Conservation (phyloP, 2,113 vertebrate genomes). For the Blennius ocellaris region DNA sequence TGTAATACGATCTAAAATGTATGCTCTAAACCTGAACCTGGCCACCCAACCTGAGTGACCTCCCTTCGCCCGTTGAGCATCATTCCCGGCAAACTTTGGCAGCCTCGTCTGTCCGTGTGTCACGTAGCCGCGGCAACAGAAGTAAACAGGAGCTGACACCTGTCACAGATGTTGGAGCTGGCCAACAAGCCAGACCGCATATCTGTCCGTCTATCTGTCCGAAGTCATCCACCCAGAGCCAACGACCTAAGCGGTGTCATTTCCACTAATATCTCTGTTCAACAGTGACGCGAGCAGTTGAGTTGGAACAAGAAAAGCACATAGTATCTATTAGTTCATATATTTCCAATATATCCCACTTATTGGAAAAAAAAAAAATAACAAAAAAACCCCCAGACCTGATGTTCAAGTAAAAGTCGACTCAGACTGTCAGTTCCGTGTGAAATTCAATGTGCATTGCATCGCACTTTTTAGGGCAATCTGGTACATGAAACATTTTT, state of each 20-base stretch:
- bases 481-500: neutral
- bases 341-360: neutral
- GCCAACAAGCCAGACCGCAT: conserved; percentile 61
- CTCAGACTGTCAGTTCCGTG: neutral
- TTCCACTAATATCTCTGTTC: conserved; percentile 58
- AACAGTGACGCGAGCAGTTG: conserved; percentile 61
- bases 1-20: too few relatives aligned
- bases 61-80: conserved; percentile 38
- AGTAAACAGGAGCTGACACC: conserved; percentile 74
- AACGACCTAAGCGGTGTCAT: conserved; percentile 58
- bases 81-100: conserved; percentile 46
- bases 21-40: too few relatives aligned
- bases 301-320: conserved; percentile 42
- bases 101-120: conserved; percentile 45
- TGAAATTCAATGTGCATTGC: neutral
- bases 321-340: conserved; percentile 18
- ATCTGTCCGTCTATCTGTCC: conserved; percentile 68
- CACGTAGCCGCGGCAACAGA: conserved; percentile 30
- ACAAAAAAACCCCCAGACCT: too few relatives aligned
- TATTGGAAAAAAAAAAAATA: too few relatives aligned
- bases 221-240: conserved; percentile 56
- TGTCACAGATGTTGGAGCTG: conserved; percentile 72
- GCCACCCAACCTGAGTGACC: conserved; percentile 16
- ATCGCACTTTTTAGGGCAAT: conserved; percentile 3
- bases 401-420: neutral